phyloP scores from a whole-genome alignment of 2,888 invertebrate species.

The Nasonia oneida region DNA sequence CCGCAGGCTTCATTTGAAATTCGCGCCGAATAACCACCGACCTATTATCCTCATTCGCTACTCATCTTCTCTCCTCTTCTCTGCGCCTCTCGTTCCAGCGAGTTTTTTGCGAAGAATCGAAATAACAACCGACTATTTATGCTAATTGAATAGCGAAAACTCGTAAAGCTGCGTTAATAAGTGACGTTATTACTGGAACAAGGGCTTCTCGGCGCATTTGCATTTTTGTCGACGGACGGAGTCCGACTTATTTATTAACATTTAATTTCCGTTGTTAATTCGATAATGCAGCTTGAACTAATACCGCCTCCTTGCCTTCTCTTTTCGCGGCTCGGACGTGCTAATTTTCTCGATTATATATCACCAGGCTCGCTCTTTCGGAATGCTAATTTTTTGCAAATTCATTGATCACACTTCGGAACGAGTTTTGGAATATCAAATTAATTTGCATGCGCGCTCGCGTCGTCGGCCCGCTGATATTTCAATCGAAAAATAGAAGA shows the following conservation, averaged over 20 bases:
- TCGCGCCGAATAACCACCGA: slow-evolving; percentile 46
- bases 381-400: slow-evolving; percentile 3
- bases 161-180: slow-evolving; percentile 54
- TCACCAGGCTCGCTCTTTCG: not conserved
- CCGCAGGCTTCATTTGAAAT: slow-evolving; percentile 47
- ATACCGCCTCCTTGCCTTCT: slow-evolving; percentile 10
- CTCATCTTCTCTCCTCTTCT: not conserved
- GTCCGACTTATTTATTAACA: not conserved
- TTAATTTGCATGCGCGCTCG: not conserved
- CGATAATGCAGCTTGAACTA: slow-evolving; percentile 36
- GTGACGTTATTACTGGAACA: slow-evolving; percentile 52
- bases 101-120: slow-evolving; percentile 37
- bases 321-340: not conserved
- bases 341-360: slow-evolving; percentile 12
- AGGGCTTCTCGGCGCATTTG: slow-evolving; percentile 21
- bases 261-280: slow-evolving; percentile 13
- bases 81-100: not conserved
- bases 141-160: slow-evolving; percentile 51
- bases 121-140: slow-evolving; percentile 46
- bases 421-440: not conserved
- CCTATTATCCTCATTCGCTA: slow-evolving; percentile 45
- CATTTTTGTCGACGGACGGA: not conserved
- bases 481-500: not conserved
- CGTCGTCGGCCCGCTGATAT: not conserved
- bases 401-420: slow-evolving; percentile 4